phyloP scores from a whole-genome alignment of 2,113 vertebrate species.

The Hirundichthys speculiger region DNA sequence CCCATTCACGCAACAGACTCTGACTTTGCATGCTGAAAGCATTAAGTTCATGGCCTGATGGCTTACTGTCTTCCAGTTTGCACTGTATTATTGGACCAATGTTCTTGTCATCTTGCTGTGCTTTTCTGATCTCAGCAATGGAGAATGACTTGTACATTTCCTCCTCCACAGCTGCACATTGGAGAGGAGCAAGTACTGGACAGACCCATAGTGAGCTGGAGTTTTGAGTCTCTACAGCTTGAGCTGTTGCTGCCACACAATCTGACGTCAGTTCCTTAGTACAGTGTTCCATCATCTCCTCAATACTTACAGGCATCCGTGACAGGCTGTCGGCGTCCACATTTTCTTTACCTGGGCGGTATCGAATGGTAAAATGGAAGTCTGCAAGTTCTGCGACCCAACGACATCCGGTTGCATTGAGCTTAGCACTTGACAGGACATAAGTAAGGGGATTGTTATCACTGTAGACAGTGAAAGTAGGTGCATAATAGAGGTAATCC shows the following conservation, averaged over 20 bases:
- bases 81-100: background rate
- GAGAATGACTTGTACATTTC: too few relatives aligned
- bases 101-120: too few relatives aligned
- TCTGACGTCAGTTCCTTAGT: background rate
- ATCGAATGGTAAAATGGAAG: too few relatives aligned
- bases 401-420: too few relatives aligned
- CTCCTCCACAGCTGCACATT: background rate
- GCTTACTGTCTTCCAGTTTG: background rate
- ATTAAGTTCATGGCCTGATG: background rate
- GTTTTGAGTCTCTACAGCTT: background rate
- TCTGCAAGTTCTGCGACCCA: too few relatives aligned
- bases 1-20: constrained; percentile 2
- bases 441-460: too few relatives aligned
- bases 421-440: too few relatives aligned
- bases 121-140: too few relatives aligned
- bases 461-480: too few relatives aligned
- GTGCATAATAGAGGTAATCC: too few relatives aligned
- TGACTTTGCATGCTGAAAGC: background rate
- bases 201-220: background rate
- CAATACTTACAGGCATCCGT: background rate
- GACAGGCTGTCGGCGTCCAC: background rate
- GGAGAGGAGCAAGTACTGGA: background rate
- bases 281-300: background rate
- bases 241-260: background rate
- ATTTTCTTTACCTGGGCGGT: background rate